These are phyloP conservation scores for Solea senegalensis DNA, from an alignment of 2,113 vertebrate species.

Conservation along the genomic window DNA sequence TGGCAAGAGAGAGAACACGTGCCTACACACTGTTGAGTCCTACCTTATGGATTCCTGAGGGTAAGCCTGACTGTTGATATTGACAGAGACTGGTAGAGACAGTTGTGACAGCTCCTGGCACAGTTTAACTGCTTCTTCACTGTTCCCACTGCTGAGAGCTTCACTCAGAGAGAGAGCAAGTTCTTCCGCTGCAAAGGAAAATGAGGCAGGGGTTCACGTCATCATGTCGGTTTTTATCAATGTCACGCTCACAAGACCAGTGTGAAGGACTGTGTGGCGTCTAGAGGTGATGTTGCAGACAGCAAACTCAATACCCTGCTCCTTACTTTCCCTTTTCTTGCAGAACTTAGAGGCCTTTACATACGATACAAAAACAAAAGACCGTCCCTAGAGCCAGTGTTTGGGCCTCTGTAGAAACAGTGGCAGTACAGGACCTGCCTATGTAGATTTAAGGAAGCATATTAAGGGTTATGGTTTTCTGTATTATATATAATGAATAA, in stretches of 20 bases:
- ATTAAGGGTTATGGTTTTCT: too few species aligned
- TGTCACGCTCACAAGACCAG: not conserved
- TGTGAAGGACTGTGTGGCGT: too few species aligned
- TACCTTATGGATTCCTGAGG: slow-evolving; percentile 72
- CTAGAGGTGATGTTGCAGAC: not conserved
- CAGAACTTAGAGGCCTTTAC: too few species aligned
- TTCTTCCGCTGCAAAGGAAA: slow-evolving; percentile 78
- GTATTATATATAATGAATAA: too few species aligned
- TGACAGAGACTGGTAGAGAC: slow-evolving; percentile 74
- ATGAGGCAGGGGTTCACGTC: not conserved
- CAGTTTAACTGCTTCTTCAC: slow-evolving; percentile 68
- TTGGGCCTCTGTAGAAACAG: not conserved
- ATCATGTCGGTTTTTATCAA: not conserved
- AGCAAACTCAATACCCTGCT: not conserved
- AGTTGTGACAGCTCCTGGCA: slow-evolving; percentile 78
- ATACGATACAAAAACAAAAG: too few species aligned
- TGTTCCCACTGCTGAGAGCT: slow-evolving; percentile 82
- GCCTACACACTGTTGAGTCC: not conserved
- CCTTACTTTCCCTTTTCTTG: not conserved
- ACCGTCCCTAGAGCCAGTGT: not conserved
- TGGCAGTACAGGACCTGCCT: not conserved
- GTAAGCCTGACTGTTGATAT: slow-evolving; percentile 69
- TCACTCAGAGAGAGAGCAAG: slow-evolving; percentile 77
- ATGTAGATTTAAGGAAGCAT: too few species aligned
- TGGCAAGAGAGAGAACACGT: not conserved